A percentile compares a stretch with the other conserved stretches of the same genome.
Conservation (phyloP, 2,113 vertebrate genomes). For the Propithecus coquereli region DNA sequence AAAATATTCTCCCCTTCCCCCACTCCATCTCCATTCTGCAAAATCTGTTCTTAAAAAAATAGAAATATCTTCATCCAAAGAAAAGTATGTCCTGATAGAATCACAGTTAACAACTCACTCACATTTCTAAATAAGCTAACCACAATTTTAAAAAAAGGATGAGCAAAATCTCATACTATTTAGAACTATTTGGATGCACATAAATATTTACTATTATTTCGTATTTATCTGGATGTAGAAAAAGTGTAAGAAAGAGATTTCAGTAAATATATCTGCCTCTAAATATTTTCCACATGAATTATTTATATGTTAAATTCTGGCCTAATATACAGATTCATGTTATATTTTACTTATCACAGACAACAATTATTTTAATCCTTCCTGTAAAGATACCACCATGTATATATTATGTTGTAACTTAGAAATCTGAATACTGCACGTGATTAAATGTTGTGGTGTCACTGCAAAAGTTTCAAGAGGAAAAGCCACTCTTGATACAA, state of each 20-base stretch:
- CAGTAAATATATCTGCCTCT: not conserved
- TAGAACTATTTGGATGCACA: not conserved
- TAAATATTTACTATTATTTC: not conserved
- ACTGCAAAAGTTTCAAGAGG: not conserved
- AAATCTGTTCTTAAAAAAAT: conserved; percentile 33
- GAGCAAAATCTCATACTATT: not conserved
- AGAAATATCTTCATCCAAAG: conserved; percentile 37
- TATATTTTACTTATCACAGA: not conserved
- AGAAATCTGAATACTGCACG: not conserved
- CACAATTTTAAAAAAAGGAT: not conserved
- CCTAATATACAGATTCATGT: not conserved
- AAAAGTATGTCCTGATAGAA: conserved; percentile 13
- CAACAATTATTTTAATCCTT: conserved; percentile 2
- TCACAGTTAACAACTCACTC: not conserved
- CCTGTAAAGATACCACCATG: not conserved
- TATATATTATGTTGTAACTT: not conserved
- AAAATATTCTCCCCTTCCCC: not conserved
- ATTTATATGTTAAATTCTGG: not conserved
- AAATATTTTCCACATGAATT: not conserved
- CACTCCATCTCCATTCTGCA: not conserved
- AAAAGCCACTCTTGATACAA: not conserved
- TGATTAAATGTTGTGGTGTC: not conserved
- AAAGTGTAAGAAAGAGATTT: not conserved
- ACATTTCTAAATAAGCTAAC: conserved; percentile 33
- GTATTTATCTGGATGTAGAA: not conserved